Evolutionary conservation across 2,113 vertebrate species (phyloP).

Genomic region (Lepidothrix coronata): DNA sequence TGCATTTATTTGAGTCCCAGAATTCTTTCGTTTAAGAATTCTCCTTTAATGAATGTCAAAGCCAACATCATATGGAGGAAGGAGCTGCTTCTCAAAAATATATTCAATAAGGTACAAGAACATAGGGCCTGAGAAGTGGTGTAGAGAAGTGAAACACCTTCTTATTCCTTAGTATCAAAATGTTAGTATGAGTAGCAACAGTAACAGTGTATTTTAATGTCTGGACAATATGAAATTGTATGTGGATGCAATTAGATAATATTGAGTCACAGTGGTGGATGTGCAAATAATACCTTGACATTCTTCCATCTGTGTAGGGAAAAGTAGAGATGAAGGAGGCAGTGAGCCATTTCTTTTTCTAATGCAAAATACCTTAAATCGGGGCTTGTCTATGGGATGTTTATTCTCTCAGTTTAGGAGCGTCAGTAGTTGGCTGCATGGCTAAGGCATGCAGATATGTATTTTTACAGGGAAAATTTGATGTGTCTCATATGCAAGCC

Average conservation of each 20-base stretch:
- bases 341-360: background rate
- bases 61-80: background rate
- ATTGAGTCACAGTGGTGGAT: background rate
- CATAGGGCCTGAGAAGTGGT: background rate
- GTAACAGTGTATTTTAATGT: background rate
- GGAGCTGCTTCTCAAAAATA: background rate
- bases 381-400: background rate
- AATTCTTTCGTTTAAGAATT: fast-evolving
- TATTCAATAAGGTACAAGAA: background rate
- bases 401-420: background rate
- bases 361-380: background rate
- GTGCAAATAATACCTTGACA: background rate
- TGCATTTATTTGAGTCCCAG: background rate
- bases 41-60: background rate
- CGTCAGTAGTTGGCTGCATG: background rate
- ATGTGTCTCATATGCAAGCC: background rate
- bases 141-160: background rate
- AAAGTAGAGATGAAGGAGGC: background rate
- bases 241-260: background rate
- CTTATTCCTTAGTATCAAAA: constrained; percentile 28
- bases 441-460: background rate
- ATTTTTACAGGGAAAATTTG: background rate
- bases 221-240: background rate
- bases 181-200: background rate
- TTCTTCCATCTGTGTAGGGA: background rate